These are phyloP conservation scores for Neogobius melanostomus DNA, from an alignment of 2,113 vertebrate species.

Conservation along the genomic window DNA sequence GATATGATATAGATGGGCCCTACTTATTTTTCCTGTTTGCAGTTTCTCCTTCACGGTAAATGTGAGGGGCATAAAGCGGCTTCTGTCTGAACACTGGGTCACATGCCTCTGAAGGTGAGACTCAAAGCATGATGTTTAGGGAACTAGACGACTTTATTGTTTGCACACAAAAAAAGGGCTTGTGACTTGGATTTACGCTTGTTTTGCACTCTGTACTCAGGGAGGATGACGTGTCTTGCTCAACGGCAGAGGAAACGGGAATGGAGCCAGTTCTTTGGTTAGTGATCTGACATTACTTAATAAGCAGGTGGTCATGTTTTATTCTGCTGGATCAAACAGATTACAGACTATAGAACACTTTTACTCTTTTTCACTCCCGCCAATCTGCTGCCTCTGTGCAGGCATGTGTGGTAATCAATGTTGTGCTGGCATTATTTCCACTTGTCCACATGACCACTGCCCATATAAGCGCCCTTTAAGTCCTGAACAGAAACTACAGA, in stretches of 20 bases:
- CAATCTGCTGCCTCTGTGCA: background rate
- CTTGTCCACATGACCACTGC: constrained; percentile 30
- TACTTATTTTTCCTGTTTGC: too few relatives aligned
- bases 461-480: background rate
- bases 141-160: background rate
- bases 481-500: background rate
- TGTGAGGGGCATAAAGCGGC: background rate
- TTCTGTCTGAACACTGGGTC: constrained; percentile 1
- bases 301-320: too few relatives aligned
- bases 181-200: background rate
- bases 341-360: background rate
- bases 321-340: too few relatives aligned
- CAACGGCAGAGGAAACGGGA: background rate
- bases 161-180: background rate
- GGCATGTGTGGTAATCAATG: constrained; percentile 29
- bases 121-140: background rate
- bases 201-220: too few relatives aligned
- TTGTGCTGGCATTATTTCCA: background rate
- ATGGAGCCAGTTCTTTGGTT: too few relatives aligned
- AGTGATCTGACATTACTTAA: too few relatives aligned
- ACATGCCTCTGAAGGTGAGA: background rate
- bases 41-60: constrained; percentile 2
- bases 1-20: background rate
- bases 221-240: background rate
- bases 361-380: too few relatives aligned